phyloP scores from a whole-genome alignment of 2,797 vertebrate species.

The Labeo calbasu region DNA sequence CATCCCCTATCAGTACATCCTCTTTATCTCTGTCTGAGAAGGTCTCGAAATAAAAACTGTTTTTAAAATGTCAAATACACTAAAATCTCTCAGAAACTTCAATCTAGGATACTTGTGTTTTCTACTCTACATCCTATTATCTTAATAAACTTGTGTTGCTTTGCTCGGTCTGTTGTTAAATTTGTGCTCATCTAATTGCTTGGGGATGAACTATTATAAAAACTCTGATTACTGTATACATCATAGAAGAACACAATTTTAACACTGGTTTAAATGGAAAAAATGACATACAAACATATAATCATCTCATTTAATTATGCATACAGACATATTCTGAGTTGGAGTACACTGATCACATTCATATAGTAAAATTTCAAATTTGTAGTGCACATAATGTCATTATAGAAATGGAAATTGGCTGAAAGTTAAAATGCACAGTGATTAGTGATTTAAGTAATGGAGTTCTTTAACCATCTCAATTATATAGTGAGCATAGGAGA shows the following conservation, averaged over 20 bases:
- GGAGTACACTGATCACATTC: neutral
- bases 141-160: slow-evolving; percentile 1
- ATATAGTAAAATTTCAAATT: neutral
- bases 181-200: neutral
- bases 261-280: neutral
- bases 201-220: neutral
- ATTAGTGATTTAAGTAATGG: neutral
- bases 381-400: neutral
- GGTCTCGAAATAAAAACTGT: neutral
- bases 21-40: neutral
- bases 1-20: neutral
- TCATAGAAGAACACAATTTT: neutral
- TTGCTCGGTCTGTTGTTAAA: neutral
- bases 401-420: neutral
- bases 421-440: neutral
- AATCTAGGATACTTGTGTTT: neutral
- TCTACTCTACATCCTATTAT: too few relatives aligned
- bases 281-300: neutral
- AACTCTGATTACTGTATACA: neutral
- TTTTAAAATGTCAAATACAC: neutral
- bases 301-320: slow-evolving; percentile 9
- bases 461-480: neutral
- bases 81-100: neutral
- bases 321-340: neutral
- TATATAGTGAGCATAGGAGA: neutral